Conservation (phyloP, 2,113 vertebrate genomes). For the Lipotes vexillifer region DNA sequence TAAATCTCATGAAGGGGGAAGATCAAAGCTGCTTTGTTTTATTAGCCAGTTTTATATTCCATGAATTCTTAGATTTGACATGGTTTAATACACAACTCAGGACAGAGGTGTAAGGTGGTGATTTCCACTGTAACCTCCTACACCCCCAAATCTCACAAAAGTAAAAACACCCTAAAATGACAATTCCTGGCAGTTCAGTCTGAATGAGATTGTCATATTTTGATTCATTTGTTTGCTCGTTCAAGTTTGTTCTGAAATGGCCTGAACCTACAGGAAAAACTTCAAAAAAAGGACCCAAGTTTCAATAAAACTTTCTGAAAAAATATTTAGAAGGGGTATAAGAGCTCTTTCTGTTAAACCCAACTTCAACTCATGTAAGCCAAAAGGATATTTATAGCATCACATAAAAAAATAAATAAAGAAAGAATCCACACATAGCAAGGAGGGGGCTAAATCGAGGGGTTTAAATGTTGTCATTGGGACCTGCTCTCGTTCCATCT, state of each 20-base stretch:
- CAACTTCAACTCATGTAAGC: neutral
- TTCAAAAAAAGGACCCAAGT: neutral
- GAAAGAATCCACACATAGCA: neutral
- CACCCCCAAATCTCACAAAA: neutral
- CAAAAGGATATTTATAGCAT: neutral
- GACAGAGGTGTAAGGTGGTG: neutral
- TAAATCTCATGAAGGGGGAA: conserved; percentile 65
- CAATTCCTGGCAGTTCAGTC: neutral
- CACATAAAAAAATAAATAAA: neutral
- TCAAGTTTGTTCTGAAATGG: neutral
- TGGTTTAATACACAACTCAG: neutral
- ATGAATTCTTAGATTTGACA: conserved; percentile 58
- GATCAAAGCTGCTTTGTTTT: conserved; percentile 64
- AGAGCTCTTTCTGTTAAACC: neutral
- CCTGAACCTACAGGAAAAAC: neutral
- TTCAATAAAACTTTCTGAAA: neutral
- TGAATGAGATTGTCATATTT: neutral
- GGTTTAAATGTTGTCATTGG: neutral
- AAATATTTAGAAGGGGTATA: neutral
- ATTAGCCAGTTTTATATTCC: conserved; percentile 69
- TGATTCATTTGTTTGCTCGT: neutral
- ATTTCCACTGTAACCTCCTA: neutral
- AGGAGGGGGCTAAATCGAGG: neutral
- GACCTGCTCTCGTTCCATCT: neutral
- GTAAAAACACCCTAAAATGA: neutral